Conservation (phyloP, 2,888 invertebrate species). For the Acleris emargana region DNA sequence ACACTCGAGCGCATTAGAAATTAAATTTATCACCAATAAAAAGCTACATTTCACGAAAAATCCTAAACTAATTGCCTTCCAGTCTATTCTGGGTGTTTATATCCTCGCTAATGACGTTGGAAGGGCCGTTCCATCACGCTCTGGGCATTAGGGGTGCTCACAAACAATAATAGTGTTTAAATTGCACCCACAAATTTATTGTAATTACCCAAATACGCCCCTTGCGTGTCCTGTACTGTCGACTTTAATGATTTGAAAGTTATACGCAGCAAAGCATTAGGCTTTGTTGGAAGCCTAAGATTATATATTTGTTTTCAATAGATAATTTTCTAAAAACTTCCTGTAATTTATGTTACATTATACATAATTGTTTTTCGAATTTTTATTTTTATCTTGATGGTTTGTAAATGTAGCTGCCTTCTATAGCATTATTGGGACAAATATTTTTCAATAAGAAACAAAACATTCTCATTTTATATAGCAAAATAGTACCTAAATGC, state of each 20-base stretch:
- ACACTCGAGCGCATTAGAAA: background rate
- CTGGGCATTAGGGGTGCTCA: conserved; percentile 61
- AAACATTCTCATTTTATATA: no score
- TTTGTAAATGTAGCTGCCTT: no score
- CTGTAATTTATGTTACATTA: no score
- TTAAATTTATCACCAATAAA: conserved; percentile 14
- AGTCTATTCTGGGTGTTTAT: conserved; percentile 40
- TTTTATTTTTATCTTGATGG: no score
- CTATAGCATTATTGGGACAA: no score
- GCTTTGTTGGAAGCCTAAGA: background rate
- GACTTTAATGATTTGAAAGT: conserved; percentile 35
- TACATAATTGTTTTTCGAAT: no score
- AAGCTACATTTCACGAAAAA: conserved; percentile 26
- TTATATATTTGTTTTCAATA: no score
- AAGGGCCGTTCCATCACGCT: conserved; percentile 69
- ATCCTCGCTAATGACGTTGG: conserved; percentile 47
- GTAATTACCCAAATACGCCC: conserved; percentile 66
- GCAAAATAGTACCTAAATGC: no score
- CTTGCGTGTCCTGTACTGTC: conserved; percentile 52
- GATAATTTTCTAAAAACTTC: no score
- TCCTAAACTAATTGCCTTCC: conserved; percentile 32
- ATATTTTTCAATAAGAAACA: no score
- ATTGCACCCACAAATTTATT: conserved; percentile 69
- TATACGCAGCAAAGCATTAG: conserved; percentile 12
- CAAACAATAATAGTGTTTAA: conserved; percentile 67